Evolutionary conservation across 2,797 vertebrate species (phyloP), one percentile per base, ranked within the genome.

Genomic region (Acanthis flammea): DNA sequence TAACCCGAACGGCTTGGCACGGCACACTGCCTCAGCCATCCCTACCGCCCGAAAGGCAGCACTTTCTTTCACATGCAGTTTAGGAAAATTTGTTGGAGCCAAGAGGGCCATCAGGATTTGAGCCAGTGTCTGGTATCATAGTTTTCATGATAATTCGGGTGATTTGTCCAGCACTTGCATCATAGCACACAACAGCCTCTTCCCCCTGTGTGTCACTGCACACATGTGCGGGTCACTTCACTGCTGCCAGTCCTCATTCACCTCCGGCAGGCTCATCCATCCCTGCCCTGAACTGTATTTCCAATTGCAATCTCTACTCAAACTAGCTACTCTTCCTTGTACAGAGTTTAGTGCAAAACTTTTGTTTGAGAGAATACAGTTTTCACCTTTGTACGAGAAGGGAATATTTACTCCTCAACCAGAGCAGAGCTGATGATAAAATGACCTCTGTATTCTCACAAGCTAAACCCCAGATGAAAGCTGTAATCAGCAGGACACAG

Each of bases 21-120:
- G 48, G 17, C 4, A 44, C 48, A 7, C 27, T 50, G 48, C 27
- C 48, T 18, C 48, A 28, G 48, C 27, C 6, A 10, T 51, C 50
- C 50, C 50, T 19, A 45, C 44, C 6, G 13, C 12, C 5, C 7
- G 3, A 25, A 24, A 27, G 18, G 2, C 6, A 47, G 51, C 7
- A 1, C 2, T 18, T 18, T 8, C 62, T 39, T 18, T 11, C 42
- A 39, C 14, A 0, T 5, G 51, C 42, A 2, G 11, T 8, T 31
- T 4, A 21, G 5, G 23, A 55, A 39, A 14, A n/a, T 27, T 18
- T 18, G 42, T n/a, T 57, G 76, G 23, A 39, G n/a, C 11, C 7
- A 22, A 35, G 23, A 75, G 7, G 6, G 19, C 27, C n/a, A 9
- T 33, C 45, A 54, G 33, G 81, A 80, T 73, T 28, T 19, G 41